A percentile compares a stretch with the other conserved stretches of the same genome.
Evolutionary conservation across 2,113 vertebrate genomes (phyloP).

Genomic region (Podarcis muralis): DNA sequence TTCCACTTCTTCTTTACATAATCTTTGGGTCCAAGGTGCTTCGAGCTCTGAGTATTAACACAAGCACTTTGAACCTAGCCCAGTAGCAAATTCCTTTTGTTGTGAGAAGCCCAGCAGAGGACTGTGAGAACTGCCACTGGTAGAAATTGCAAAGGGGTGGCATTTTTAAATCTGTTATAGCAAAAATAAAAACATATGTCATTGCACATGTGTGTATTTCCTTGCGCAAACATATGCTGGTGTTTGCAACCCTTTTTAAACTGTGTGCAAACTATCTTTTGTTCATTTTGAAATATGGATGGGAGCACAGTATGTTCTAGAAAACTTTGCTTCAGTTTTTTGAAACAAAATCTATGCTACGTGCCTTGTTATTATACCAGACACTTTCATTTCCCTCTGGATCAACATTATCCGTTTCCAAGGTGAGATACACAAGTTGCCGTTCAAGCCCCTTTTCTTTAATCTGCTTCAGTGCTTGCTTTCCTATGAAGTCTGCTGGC

Average conservation of each 20-base stretch:
- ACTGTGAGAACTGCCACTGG: too few species aligned
- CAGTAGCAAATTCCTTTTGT: too few species aligned
- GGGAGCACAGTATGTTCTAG: not conserved
- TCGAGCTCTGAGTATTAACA: too few species aligned
- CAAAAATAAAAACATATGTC: too few species aligned
- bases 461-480: conserved; percentile 89
- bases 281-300: not conserved
- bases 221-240: not conserved
- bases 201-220: too few species aligned
- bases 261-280: not conserved
- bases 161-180: too few species aligned
- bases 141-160: too few species aligned
- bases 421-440: conserved; percentile 86
- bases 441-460: conserved; percentile 88
- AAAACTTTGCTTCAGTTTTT: not conserved
- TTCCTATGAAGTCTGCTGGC: conserved; percentile 93
- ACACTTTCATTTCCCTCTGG: conserved; percentile 97
- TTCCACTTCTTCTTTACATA: too few species aligned
- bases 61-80: too few species aligned
- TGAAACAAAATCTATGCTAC: conserved; percentile 21
- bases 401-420: conserved; percentile 89
- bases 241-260: not conserved
- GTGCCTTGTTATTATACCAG: conserved; percentile 89
- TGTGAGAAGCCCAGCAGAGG: too few species aligned
- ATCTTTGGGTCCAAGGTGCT: too few species aligned